Percentiles rank a stretch among this genome's conserved stretches.
phyloP scores from a whole-genome alignment of 2,113 vertebrate species.

The Gadus chalcogrammus region DNA sequence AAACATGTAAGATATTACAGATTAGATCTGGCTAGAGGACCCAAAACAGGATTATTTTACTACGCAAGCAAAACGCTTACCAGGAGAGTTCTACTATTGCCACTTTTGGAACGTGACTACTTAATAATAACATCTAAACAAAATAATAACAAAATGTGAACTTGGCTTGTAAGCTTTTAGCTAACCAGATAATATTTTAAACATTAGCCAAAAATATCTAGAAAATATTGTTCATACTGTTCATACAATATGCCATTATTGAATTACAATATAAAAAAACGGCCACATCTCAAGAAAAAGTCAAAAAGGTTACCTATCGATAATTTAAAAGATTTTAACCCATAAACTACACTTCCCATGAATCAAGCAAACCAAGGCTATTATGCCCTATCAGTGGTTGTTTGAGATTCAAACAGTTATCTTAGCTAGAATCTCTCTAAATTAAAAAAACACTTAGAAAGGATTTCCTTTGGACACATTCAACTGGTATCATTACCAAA shows the following conservation, averaged over 20 bases:
- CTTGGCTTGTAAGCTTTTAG: no score
- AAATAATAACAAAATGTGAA: no score
- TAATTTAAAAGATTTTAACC: neutral
- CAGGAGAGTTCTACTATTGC: no score
- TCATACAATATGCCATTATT: neutral
- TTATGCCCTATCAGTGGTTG: neutral
- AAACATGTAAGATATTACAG: no score
- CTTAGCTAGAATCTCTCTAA: neutral
- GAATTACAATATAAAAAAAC: neutral
- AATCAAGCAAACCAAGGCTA: neutral
- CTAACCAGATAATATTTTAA: neutral
- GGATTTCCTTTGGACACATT: neutral
- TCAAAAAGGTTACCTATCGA: neutral
- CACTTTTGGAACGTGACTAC: no score
- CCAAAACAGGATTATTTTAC: neutral
- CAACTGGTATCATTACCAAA: neutral
- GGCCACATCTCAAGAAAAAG: neutral
- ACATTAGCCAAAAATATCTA: neutral
- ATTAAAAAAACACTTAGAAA: neutral
- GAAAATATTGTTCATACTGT: neutral
- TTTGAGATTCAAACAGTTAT: constrained; percentile 9
- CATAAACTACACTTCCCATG: neutral
- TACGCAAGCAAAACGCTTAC: neutral
- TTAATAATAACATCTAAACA: no score
- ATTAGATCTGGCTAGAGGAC: neutral